These are phyloP conservation scores for Cephus pygmeus DNA, from an alignment of 2,888 invertebrate genomes.

Conservation along the genomic window DNA sequence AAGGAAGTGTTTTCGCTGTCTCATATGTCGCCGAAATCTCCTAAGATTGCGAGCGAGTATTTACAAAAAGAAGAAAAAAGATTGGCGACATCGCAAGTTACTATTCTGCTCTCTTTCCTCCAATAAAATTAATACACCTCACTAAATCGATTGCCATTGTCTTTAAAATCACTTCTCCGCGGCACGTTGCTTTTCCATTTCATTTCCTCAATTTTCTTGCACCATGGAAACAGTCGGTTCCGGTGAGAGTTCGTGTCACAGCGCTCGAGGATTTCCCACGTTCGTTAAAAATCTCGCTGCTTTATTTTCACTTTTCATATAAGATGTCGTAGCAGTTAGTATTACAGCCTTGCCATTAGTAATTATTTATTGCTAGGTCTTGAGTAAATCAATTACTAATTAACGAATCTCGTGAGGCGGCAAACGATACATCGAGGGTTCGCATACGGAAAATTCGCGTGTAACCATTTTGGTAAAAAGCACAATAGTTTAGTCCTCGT, in stretches of 20 bases:
- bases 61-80: constrained; percentile 32
- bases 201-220: background rate
- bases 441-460: background rate
- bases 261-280: background rate
- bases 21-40: background rate
- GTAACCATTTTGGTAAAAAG: background rate
- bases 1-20: background rate
- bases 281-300: background rate
- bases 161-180: background rate
- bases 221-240: background rate
- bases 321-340: background rate
- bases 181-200: background rate
- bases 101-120: background rate
- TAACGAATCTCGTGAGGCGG: background rate
- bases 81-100: background rate
- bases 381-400: background rate
- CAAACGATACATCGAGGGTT: background rate
- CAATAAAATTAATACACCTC: background rate
- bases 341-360: background rate
- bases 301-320: background rate
- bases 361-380: background rate
- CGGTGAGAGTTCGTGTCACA: background rate
- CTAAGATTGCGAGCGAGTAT: constrained; percentile 38
- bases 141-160: background rate
- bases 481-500: background rate